phyloP scores from a whole-genome alignment of 2,797 vertebrate species.

The Mallotus villosus region DNA sequence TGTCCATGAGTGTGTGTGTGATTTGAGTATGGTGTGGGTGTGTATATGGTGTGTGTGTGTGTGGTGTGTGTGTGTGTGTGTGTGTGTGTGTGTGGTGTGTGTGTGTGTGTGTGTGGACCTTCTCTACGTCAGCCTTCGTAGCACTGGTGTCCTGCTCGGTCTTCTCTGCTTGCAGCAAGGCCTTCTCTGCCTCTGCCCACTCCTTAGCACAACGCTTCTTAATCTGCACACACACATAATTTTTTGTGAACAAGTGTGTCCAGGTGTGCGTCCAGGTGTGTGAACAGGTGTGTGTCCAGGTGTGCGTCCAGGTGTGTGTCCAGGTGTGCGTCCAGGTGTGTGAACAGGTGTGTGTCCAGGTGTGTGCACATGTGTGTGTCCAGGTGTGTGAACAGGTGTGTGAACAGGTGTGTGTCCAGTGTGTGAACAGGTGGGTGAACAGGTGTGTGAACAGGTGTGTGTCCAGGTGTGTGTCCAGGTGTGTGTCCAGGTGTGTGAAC shows the following conservation, averaged over 20 bases:
- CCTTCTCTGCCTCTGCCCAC: conserved; percentile 85
- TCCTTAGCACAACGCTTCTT: conserved; percentile 88
- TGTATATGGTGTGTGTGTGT: conserved; percentile 15
- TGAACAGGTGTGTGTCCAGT: conserved; percentile 2
- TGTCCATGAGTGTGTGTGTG: background rate
- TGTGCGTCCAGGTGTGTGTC: conserved; percentile 5
- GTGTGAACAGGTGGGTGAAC: too few species aligned
- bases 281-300: too few species aligned
- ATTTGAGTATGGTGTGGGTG: conserved; percentile 15
- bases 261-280: background rate
- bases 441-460: too few species aligned
- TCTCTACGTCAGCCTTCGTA: conserved; percentile 83
- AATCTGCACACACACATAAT: conserved; percentile 67
- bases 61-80: conserved; percentile 17
- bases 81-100: conserved; percentile 21
- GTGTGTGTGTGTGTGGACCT: conserved; percentile 65
- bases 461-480: background rate
- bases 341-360: background rate
- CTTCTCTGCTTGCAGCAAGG: conserved; percentile 79
- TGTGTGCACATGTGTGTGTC: background rate
- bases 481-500: too few species aligned
- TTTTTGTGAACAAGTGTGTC: background rate
- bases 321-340: background rate
- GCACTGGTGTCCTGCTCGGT: conserved; percentile 77
- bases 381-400: conserved; percentile 3